phyloP scores from a whole-genome alignment of 2,113 vertebrate species.

The Malurus elegans region DNA sequence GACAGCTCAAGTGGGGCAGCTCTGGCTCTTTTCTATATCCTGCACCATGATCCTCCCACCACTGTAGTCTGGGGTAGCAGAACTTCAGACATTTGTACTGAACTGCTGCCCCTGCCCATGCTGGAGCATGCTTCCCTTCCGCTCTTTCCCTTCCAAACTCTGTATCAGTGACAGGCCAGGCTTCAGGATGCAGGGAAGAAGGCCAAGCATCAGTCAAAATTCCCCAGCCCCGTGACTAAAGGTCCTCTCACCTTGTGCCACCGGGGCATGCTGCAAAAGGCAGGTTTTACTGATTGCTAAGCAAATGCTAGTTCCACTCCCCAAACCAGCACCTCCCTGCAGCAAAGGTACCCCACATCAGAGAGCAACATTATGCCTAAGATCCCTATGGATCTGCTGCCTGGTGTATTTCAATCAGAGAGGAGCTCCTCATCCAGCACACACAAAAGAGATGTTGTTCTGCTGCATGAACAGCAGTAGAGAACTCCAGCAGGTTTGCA shows the following conservation, averaged over 20 bases:
- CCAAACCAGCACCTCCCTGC: neutral
- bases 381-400: neutral
- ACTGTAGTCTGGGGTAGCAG: fast-evolving
- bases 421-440: neutral
- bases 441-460: fast-evolving
- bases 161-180: neutral
- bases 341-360: neutral
- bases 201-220: neutral
- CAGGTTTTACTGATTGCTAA: neutral
- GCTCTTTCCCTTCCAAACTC: neutral
- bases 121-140: neutral
- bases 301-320: neutral
- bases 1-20: neutral
- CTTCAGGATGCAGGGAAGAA: neutral
- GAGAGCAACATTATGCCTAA: neutral
- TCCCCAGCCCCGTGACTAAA: neutral
- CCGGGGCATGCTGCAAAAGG: neutral
- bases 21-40: neutral
- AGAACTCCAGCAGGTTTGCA: neutral
- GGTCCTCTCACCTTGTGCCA: neutral
- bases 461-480: neutral
- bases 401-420: neutral
- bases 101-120: neutral
- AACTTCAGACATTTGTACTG: neutral
- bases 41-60: fast-evolving